Conservation (phyloP, 2,113 vertebrate species). For the Thermophis baileyi region DNA sequence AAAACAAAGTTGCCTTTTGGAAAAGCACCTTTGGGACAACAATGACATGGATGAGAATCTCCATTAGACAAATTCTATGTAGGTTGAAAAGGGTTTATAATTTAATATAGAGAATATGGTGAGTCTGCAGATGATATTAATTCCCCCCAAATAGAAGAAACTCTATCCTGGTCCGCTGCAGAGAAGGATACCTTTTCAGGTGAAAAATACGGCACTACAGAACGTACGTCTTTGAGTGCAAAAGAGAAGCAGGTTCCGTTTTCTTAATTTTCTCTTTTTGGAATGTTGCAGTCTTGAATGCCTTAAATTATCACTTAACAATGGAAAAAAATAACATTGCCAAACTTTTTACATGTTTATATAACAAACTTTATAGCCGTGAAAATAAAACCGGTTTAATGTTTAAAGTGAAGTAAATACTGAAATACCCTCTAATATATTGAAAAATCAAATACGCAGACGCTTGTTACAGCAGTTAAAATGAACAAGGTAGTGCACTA, state of each 20-base stretch:
- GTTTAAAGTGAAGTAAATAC: background rate
- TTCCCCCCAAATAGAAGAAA: background rate
- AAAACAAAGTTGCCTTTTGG: background rate
- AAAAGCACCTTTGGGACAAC: background rate
- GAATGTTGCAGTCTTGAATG: background rate
- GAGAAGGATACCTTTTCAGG: background rate
- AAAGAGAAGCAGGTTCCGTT: background rate
- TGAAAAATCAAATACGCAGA: accelerated
- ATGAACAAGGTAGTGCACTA: background rate
- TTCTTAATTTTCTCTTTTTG: background rate
- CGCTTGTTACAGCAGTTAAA: accelerated
- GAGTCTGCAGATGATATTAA: background rate
- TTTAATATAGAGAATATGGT: background rate
- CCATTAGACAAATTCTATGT: background rate
- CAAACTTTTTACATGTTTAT: background rate
- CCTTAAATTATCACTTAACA: background rate
- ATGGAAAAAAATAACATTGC: background rate
- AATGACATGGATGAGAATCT: background rate
- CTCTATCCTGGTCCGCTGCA: background rate
- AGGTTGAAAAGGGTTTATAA: background rate
- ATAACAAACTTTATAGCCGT: background rate
- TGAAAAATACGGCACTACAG: background rate
- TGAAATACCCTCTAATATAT: background rate
- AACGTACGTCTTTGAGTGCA: background rate
- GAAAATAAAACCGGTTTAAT: background rate